Evolutionary conservation across 2,113 vertebrate genomes (phyloP).

Genomic region (Paratilapia polleni): DNA sequence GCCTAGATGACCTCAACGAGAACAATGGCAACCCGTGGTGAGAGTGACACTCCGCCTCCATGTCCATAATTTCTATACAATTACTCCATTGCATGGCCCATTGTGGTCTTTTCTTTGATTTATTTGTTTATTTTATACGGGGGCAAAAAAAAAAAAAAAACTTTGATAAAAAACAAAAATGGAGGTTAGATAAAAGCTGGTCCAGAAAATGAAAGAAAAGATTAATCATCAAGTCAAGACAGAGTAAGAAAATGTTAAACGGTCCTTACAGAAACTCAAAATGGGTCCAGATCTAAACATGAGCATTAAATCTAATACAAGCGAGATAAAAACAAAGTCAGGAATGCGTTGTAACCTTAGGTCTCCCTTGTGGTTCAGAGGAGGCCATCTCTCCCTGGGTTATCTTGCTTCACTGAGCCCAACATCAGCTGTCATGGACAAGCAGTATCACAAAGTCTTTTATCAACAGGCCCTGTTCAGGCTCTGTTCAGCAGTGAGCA

Average conservation of each 20-base stretch:
- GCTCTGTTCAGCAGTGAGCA: no score
- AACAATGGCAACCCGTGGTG: constrained; percentile 80
- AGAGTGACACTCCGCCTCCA: constrained; percentile 42
- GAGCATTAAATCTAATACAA: neutral
- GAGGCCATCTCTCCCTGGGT: neutral
- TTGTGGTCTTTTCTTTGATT: no score
- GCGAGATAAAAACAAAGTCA: neutral
- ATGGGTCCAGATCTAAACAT: neutral
- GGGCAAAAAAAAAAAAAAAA: no score
- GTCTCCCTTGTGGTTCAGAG: no score
- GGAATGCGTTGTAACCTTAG: neutral
- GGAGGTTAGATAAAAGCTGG: neutral
- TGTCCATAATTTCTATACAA: neutral
- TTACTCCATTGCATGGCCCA: no score
- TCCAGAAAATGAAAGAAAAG: neutral
- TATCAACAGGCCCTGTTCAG: neutral
- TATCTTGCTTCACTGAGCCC: neutral
- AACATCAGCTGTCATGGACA: rapidly evolving
- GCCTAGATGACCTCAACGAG: constrained; percentile 84
- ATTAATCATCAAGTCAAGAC: neutral
- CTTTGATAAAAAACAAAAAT: neutral
- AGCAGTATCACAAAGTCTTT: neutral
- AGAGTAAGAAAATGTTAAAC: neutral
- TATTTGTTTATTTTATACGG: neutral
- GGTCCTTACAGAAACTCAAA: neutral